Conservation (phyloP, 2,113 vertebrate species). For the zebrafish (Danio rerio) region GRCz12tu NC_133191.1:33152001-33152500, state of each 20-base stretch:
- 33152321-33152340: neutral
- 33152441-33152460: neutral
- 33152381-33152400: neutral
- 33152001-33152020: neutral
- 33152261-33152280: slow-evolving; percentile 10
- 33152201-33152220: neutral
- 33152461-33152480: neutral
- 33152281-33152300: slow-evolving; percentile 38
- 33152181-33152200: neutral
- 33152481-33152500: neutral
- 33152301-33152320: slow-evolving; percentile 13
- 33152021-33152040: slow-evolving; percentile 33
- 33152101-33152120: slow-evolving; percentile 15
- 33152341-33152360: neutral
- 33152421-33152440: neutral
- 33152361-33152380: neutral
- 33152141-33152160: neutral
- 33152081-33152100: slow-evolving; percentile 2
- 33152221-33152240: neutral
- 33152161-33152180: neutral
- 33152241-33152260: neutral
- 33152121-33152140: neutral
- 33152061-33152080: neutral
- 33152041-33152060: neutral
- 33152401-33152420: neutral